Percentiles rank a stretch among this genome's conserved stretches.
These are phyloP conservation scores for Paracanthobrama guichenoti DNA, from an alignment of 2,113 vertebrate species.

Conservation along the genomic window DNA sequence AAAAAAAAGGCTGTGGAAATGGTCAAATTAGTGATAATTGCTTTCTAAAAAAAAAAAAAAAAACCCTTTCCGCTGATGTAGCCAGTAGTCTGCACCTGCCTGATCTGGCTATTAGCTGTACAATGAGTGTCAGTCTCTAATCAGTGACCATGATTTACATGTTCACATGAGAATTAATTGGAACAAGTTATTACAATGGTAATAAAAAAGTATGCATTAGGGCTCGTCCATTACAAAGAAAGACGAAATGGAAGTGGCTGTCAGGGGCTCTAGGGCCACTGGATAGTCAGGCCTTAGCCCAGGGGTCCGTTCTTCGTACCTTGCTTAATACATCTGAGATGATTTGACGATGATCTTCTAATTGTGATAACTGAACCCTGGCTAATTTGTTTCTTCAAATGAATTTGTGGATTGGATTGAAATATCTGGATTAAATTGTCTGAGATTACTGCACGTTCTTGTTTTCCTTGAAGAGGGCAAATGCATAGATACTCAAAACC, in stretches of 20 bases:
- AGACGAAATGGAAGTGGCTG: not conserved
- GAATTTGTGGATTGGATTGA: too few relatives aligned
- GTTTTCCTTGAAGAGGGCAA: too few relatives aligned
- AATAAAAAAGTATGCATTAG: not conserved
- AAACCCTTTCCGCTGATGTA: not conserved
- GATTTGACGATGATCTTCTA: too few relatives aligned
- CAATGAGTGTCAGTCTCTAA: not conserved
- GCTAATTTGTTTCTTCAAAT: too few relatives aligned
- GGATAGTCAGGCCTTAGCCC: too few relatives aligned
- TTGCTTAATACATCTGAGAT: too few relatives aligned
- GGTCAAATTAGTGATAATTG: slow-evolving; percentile 10
- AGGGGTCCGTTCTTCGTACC: too few relatives aligned
- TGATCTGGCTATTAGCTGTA: slow-evolving; percentile 4
- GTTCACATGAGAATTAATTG: not conserved
- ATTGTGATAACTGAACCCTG: too few relatives aligned
- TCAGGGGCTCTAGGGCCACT: not conserved
- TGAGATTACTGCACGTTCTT: too few relatives aligned
- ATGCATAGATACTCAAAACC: too few relatives aligned
- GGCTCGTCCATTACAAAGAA: not conserved
- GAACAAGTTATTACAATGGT: not conserved
- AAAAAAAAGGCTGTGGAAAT: not conserved
- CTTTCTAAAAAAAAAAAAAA: not conserved
- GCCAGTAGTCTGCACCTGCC: not conserved
- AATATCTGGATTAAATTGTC: too few relatives aligned
- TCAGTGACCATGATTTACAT: not conserved